Percentiles rank a stretch among this genome's conserved stretches.
These are phyloP conservation scores for Silurus meridionalis DNA, from an alignment of 2,113 vertebrate species.

Conservation along the genomic window DNA sequence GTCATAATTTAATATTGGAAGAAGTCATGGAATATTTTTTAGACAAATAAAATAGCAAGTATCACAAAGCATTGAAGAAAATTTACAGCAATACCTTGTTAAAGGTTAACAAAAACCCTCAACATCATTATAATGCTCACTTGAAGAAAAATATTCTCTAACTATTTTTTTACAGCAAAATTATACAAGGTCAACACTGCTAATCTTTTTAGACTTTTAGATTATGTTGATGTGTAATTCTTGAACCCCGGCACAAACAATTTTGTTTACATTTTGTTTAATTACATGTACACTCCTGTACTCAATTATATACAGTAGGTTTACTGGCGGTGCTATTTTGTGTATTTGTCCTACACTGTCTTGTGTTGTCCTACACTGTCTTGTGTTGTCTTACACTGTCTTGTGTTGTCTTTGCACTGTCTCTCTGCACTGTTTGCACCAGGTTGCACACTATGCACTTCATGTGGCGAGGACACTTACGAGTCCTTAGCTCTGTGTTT, in stretches of 20 bases:
- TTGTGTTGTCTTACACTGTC: too few relatives aligned
- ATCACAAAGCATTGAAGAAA: not conserved
- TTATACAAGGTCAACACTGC: not conserved
- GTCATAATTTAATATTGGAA: not conserved
- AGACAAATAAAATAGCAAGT: not conserved
- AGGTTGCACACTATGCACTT: too few relatives aligned
- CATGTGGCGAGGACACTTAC: too few relatives aligned
- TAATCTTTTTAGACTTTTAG: not conserved
- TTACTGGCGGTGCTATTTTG: too few relatives aligned
- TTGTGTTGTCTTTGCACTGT: too few relatives aligned
- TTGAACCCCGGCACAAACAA: not conserved
- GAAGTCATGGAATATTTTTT: not conserved
- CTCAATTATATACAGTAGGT: too few relatives aligned
- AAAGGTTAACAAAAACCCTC: not conserved
- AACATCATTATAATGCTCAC: not conserved
- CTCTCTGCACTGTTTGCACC: too few relatives aligned
- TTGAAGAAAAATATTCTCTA: not conserved
- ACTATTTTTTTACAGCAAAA: not conserved
- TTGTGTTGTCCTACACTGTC: too few relatives aligned
- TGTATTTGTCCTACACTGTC: too few relatives aligned
- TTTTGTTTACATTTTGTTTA: too few relatives aligned
- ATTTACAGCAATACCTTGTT: not conserved
- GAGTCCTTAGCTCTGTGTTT: too few relatives aligned
- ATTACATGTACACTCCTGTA: too few relatives aligned
- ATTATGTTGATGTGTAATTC: not conserved